Conservation (phyloP, 2,113 vertebrate species). For the Emberiza fucata region DNA sequence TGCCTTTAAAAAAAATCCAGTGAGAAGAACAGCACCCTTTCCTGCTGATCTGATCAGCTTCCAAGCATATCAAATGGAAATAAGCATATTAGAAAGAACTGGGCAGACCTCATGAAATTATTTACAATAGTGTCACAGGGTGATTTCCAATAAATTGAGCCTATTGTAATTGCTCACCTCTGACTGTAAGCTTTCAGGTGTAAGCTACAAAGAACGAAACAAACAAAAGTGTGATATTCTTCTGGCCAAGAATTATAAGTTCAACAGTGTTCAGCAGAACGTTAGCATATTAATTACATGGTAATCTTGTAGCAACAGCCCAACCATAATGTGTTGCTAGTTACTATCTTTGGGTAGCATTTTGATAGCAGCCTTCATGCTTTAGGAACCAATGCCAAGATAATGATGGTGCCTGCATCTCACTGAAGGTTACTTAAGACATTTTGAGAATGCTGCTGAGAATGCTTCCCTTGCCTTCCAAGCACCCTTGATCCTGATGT, state of each 20-base stretch:
- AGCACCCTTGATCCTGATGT: not conserved
- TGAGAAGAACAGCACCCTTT: not conserved
- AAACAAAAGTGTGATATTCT: not conserved
- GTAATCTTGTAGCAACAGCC: not conserved
- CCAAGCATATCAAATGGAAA: not conserved
- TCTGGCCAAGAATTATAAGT: not conserved
- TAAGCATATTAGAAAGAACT: not conserved
- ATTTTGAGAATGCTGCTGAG: not conserved
- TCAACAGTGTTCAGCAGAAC: not conserved
- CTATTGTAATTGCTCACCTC: not conserved
- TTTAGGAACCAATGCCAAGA: not conserved
- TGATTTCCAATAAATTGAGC: not conserved
- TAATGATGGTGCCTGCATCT: not conserved
- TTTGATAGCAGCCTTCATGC: not conserved
- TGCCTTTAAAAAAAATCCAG: not conserved
- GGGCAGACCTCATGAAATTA: not conserved
- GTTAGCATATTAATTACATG: constrained; percentile 18
- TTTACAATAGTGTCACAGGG: not conserved
- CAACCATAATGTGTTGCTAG: not conserved
- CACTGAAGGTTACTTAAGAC: not conserved
- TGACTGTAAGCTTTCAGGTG: not conserved
- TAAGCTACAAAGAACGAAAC: not conserved
- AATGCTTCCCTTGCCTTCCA: not conserved
- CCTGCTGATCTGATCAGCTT: not conserved
- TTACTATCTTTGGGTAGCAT: not conserved